Conservation (phyloP, 92 coral and sea anemone species). For the Zoanthus solanderi region DNA sequence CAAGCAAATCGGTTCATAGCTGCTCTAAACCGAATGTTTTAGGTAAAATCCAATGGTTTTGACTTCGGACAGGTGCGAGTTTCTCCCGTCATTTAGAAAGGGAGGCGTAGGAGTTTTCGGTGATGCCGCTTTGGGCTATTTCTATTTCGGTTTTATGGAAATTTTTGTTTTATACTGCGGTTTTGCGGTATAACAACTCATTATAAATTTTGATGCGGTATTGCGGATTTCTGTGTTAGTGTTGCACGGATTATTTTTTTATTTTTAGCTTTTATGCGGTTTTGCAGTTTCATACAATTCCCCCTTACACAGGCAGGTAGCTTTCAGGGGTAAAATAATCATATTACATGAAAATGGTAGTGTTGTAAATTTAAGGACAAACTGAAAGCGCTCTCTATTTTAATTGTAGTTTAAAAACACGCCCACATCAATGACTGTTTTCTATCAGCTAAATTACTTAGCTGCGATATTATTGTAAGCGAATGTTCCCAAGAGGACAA, state of each 20-base stretch:
- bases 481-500: conserved; percentile 25
- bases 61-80: conserved; percentile 10
- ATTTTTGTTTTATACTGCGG: no score
- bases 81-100: not conserved
- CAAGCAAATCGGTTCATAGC: conserved; percentile 21
- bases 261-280: not conserved
- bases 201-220: no score
- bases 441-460: not conserved
- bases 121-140: not conserved
- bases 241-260: not conserved
- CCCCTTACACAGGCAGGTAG: not conserved
- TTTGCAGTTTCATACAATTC: conserved; percentile 1
- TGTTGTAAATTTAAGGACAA: not conserved
- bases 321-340: not conserved
- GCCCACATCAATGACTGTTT: conserved; percentile 6
- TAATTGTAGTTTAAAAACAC: not conserved
- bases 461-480: conserved; percentile 17
- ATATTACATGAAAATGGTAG: not conserved
- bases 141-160: no score
- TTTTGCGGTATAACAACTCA: no score
- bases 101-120: conserved; percentile 16
- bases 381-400: not conserved
- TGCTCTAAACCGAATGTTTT: conserved; percentile 3
- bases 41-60: not conserved
- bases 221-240: conserved; percentile 6